A percentile compares a stretch with the other conserved stretches of the same genome.
Evolutionary conservation across 2,888 invertebrate species (phyloP).

Genomic region (Hedychridium roseum): DNA sequence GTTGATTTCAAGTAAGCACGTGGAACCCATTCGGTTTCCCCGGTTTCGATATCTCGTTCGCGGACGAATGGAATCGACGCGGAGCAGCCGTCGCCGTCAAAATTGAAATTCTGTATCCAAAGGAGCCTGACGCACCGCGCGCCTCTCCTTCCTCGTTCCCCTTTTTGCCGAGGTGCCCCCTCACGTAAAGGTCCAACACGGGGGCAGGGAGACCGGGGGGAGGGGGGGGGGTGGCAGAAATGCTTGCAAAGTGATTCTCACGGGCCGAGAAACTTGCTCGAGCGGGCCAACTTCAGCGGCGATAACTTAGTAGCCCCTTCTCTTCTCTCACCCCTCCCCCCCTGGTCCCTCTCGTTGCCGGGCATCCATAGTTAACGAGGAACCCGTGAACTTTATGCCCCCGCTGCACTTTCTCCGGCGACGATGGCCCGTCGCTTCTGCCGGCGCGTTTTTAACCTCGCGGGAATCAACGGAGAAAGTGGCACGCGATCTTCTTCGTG

Average conservation of each 20-base stretch:
- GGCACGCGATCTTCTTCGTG: background rate
- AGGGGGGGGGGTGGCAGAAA: background rate
- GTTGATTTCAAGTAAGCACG: too few species aligned
- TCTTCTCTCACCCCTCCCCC: constrained; percentile 4
- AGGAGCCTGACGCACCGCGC: too few species aligned
- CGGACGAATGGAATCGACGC: too few species aligned
- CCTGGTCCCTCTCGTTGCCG: background rate
- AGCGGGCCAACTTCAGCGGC: constrained; percentile 14
- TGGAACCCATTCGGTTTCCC: too few species aligned
- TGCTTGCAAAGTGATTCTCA: constrained; percentile 20
- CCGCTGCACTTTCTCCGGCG: constrained; percentile 6
- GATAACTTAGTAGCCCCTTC: constrained; percentile 18
- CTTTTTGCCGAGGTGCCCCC: too few species aligned
- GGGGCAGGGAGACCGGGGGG: too few species aligned
- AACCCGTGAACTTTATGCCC: constrained; percentile 3
- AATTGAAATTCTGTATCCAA: too few species aligned
- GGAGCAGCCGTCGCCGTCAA: too few species aligned
- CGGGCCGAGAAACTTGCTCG: constrained; percentile 14
- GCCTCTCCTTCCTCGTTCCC: too few species aligned
- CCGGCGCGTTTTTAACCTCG: background rate
- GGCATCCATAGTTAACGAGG: background rate
- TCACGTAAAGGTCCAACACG: too few species aligned
- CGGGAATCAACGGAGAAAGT: constrained; percentile 1
- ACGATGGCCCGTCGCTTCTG: background rate
- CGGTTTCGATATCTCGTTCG: too few species aligned